Conservation (phyloP, 2,797 vertebrate species). For the Gephyroberyx darwinii region DNA sequence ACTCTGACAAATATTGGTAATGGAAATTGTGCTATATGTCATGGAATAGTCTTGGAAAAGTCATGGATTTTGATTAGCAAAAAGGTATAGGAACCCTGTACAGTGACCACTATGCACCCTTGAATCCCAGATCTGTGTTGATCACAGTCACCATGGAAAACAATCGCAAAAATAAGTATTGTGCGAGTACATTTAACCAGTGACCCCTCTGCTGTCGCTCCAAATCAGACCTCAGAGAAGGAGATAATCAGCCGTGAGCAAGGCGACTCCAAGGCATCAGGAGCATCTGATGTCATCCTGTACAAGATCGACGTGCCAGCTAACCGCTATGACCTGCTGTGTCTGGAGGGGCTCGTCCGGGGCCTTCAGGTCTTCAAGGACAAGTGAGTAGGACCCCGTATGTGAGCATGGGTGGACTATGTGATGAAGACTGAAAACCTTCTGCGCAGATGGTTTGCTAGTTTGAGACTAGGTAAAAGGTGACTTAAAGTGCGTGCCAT, state of each 20-base stretch:
- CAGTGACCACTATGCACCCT: too few species aligned
- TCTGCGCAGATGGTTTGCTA: background rate
- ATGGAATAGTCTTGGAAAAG: too few species aligned
- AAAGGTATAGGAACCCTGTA: too few species aligned
- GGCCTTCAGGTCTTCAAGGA: conserved; percentile 97
- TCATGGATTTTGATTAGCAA: too few species aligned
- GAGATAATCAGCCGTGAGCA: conserved; percentile 94
- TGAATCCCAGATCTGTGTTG: too few species aligned
- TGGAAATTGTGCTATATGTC: too few species aligned
- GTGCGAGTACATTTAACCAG: background rate
- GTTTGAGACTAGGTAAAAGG: too few species aligned
- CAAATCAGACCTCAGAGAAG: conserved; percentile 90
- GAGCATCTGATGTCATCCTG: conserved; percentile 89
- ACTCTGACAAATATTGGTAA: too few species aligned
- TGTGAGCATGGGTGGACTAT: background rate
- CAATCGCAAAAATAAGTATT: background rate
- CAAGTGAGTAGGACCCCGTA: conserved; percentile 77
- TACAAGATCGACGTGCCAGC: conserved; percentile 98
- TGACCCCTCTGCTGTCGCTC: background rate
- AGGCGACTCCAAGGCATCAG: conserved; percentile 88
- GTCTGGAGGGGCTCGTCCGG: conserved; percentile 93
- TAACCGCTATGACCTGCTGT: conserved; percentile 97
- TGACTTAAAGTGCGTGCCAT: too few species aligned
- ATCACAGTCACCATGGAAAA: background rate
- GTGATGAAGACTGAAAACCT: background rate